Percentiles rank a stretch among this genome's conserved stretches.
Evolutionary conservation across 2,113 vertebrate species (phyloP).

Genomic region (Plecotus auritus): DNA sequence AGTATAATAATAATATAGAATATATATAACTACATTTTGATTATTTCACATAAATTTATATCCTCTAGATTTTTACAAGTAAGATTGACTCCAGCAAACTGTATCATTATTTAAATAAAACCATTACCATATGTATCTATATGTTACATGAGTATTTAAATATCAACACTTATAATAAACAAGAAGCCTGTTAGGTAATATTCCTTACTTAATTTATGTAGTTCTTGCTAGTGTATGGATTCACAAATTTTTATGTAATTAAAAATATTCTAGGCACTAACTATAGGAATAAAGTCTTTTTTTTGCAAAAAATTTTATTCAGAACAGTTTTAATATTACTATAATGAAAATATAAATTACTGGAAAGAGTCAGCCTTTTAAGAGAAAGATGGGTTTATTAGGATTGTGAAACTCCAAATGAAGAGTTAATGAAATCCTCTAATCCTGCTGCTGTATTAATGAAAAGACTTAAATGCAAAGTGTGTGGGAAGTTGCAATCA

Average conservation of each 20-base stretch:
- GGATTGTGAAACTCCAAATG: neutral
- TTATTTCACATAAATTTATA: conserved; percentile 15
- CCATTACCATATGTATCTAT: neutral
- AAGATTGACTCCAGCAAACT: neutral
- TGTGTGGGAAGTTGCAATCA: neutral
- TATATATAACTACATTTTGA: neutral
- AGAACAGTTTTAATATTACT: neutral
- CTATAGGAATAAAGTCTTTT: neutral
- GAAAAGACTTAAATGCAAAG: neutral
- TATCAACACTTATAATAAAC: neutral
- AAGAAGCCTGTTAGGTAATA: neutral
- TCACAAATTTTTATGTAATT: conserved; percentile 3
- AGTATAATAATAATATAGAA: neutral
- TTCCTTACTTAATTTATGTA: neutral
- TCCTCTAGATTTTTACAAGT: neutral
- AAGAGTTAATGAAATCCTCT: neutral
- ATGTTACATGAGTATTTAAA: neutral
- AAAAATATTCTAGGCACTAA: neutral
- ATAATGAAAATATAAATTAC: neutral
- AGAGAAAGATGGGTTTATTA: conserved; percentile 2
- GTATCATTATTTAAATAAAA: neutral
- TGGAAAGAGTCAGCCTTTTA: neutral
- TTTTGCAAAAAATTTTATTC: neutral
- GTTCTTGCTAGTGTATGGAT: neutral
- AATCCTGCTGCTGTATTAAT: neutral